A percentile compares a stretch with the other conserved stretches of the same genome.
Evolutionary conservation across 2,797 vertebrate species (phyloP).

Genomic region (Poecilia wingei): DNA sequence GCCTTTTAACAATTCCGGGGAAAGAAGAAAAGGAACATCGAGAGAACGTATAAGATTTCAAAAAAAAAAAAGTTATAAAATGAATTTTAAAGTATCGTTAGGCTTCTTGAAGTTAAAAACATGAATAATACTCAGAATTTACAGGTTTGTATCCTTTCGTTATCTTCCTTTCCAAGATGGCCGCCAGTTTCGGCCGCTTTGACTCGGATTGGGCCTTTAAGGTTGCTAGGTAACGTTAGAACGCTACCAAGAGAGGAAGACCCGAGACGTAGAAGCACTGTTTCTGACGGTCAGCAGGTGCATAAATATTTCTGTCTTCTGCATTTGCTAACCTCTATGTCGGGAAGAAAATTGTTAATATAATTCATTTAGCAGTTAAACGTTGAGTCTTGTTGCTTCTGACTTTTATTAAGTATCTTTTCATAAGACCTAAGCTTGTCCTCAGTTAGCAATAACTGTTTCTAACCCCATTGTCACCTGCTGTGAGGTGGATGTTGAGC

Average conservation of each 20-base stretch:
- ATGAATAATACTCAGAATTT: not conserved
- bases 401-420: not conserved
- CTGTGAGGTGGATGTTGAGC: constrained; percentile 5
- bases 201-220: constrained; percentile 23
- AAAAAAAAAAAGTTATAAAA: not conserved
- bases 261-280: not conserved
- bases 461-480: not conserved
- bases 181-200: constrained; percentile 17
- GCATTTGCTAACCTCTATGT: not conserved
- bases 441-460: too few relatives aligned
- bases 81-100: not conserved
- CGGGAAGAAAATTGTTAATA: not conserved
- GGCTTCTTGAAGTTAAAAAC: not conserved
- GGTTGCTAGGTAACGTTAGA: constrained; percentile 74
- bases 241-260: constrained; percentile 30
- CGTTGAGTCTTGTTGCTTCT: not conserved
- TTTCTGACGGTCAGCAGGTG: not conserved
- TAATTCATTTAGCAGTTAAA: not conserved
- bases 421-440: not conserved
- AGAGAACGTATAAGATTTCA: too few relatives aligned
- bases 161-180: constrained; percentile 31
- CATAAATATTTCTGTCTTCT: not conserved
- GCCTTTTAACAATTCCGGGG: too few relatives aligned
- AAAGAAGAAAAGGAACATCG: too few relatives aligned
- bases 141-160: not conserved